phyloP scores from a whole-genome alignment of 2,797 vertebrate species.

The Sorex maritimensis region DNA sequence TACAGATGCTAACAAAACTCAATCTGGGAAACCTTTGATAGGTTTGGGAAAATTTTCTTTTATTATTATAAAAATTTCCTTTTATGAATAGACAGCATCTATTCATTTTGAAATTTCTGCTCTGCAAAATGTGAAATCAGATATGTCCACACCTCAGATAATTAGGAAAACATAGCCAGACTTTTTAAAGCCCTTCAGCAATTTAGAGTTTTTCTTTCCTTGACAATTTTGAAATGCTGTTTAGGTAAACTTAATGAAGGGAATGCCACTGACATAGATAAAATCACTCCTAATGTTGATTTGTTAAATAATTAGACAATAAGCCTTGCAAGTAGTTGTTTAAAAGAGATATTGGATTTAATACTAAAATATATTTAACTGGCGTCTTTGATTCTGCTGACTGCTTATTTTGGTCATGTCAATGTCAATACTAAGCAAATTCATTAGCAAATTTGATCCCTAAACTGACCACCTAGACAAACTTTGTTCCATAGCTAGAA shows the following conservation, averaged over 20 bases:
- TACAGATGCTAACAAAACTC: slow-evolving; percentile 10
- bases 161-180: slow-evolving; percentile 68
- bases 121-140: slow-evolving; percentile 66
- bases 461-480: slow-evolving; percentile 11
- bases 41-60: slow-evolving; percentile 51
- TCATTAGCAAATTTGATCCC: slow-evolving; percentile 36
- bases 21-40: not conserved
- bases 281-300: slow-evolving; percentile 46
- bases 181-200: slow-evolving; percentile 64
- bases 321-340: not conserved
- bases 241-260: slow-evolving; percentile 65
- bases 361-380: slow-evolving; percentile 28
- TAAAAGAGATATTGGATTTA: slow-evolving; percentile 59
- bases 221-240: slow-evolving; percentile 23
- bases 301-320: slow-evolving; percentile 56
- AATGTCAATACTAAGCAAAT: not conserved
- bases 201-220: slow-evolving; percentile 64
- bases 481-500: slow-evolving; percentile 35
- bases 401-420: slow-evolving; percentile 62
- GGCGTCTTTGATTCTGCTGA: slow-evolving; percentile 57
- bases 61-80: slow-evolving; percentile 18
- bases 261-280: slow-evolving; percentile 56
- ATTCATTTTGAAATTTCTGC: slow-evolving; percentile 47
- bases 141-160: slow-evolving; percentile 65
- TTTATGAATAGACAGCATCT: not conserved